These are phyloP conservation scores for Aquatica leii DNA, from an alignment of 2,888 invertebrate species.

Conservation along the genomic window DNA sequence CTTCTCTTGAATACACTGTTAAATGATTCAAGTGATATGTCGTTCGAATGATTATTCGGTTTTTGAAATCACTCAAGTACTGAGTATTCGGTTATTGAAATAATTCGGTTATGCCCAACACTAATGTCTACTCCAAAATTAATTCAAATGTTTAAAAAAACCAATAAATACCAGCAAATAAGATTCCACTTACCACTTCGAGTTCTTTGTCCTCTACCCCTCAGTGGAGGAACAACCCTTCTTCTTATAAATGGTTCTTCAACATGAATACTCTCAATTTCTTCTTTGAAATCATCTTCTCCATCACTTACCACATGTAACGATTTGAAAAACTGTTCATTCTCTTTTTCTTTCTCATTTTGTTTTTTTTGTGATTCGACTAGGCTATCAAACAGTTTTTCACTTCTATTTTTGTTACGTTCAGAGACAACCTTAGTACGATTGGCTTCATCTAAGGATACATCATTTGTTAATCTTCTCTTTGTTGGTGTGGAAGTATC, in stretches of 20 bases:
- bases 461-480: neutral
- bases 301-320: constrained; percentile 16
- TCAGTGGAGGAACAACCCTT: constrained; percentile 28
- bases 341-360: constrained; percentile 9
- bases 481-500: constrained; percentile 13
- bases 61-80: no score
- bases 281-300: constrained; percentile 17
- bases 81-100: no score
- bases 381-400: constrained; percentile 36
- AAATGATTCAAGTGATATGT: no score
- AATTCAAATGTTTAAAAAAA: no score
- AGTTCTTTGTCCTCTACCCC: neutral
- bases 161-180: no score
- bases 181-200: neutral
- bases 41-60: no score
- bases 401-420: constrained; percentile 15
- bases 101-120: no score
- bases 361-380: constrained; percentile 21
- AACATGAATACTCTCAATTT: constrained; percentile 21
- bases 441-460: constrained; percentile 27
- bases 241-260: constrained; percentile 25
- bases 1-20: no score
- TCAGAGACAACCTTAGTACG: constrained; percentile 27
- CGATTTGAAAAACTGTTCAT: constrained; percentile 16
- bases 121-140: no score